A percentile compares a stretch with the other conserved stretches of the same genome.
Conservation (phyloP, 2,888 invertebrate genomes). For the Diloba caeruleocephala region DNA sequence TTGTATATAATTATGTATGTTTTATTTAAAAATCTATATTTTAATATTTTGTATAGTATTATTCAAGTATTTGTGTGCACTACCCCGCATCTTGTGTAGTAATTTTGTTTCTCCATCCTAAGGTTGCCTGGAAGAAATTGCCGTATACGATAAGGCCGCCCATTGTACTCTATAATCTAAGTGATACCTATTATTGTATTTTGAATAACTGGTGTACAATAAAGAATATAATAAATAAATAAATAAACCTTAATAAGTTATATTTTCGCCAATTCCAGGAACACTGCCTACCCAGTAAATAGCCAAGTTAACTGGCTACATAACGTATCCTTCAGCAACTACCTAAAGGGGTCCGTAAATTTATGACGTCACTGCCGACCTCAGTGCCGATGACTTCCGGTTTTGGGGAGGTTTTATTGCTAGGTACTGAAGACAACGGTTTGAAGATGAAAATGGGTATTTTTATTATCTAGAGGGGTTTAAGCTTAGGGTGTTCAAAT, state of each 20-base stretch:
- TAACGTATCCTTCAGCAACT: constrained; percentile 28
- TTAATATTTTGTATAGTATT: too few relatives aligned
- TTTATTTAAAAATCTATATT: too few relatives aligned
- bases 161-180: too few relatives aligned
- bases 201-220: too few relatives aligned
- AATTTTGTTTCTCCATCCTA: too few relatives aligned
- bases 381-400: constrained; percentile 18
- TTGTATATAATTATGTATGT: too few relatives aligned
- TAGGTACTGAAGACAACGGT: constrained; percentile 16
- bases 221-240: too few relatives aligned
- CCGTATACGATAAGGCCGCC: too few relatives aligned
- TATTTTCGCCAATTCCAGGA: not conserved
- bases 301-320: constrained; percentile 10
- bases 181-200: too few relatives aligned
- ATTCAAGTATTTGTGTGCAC: too few relatives aligned
- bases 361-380: constrained; percentile 25
- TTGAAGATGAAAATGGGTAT: constrained; percentile 28
- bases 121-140: too few relatives aligned
- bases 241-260: not conserved
- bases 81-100: too few relatives aligned
- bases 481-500: not conserved
- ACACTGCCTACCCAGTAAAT: not conserved
- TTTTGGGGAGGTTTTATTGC: constrained; percentile 18
- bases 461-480: constrained; percentile 32
- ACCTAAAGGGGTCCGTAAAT: constrained; percentile 7